Conservation (phyloP, 35 echinoderm and acorn worm species). For the Apostichopus californicus region DNA sequence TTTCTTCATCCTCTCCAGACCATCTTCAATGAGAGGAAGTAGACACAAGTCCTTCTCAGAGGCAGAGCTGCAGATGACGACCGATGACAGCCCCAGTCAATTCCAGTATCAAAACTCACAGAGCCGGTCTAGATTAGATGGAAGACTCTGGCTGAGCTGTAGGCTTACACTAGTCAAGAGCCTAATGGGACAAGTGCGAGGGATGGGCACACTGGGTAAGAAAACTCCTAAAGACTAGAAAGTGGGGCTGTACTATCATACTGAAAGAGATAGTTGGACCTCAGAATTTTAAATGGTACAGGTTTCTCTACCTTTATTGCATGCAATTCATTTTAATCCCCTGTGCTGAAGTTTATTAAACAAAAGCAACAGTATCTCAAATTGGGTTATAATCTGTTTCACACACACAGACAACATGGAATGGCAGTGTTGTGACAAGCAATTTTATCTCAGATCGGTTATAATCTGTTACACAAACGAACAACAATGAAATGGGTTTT, state of each 20-base stretch:
- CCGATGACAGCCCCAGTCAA: slow-evolving; percentile 71
- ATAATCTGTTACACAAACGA: too few relatives aligned
- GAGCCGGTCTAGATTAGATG: slow-evolving; percentile 90
- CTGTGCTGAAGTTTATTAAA: too few relatives aligned
- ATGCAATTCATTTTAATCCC: too few relatives aligned
- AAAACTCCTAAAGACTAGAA: too few relatives aligned
- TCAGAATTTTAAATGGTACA: too few relatives aligned
- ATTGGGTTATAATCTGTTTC: too few relatives aligned
- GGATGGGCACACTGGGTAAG: slow-evolving; percentile 76
- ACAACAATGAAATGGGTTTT: too few relatives aligned
- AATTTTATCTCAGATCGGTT: too few relatives aligned
- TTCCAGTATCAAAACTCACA: slow-evolving; percentile 97
- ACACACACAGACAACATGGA: too few relatives aligned
- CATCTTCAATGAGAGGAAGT: slow-evolving; percentile 95
- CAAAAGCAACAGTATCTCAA: too few relatives aligned
- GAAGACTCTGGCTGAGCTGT: slow-evolving; percentile 89
- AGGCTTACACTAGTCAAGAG: slow-evolving; percentile 83
- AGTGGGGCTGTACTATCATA: not conserved
- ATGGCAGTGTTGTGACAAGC: too few relatives aligned
- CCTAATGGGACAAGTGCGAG: slow-evolving; percentile 76
- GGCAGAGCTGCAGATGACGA: not conserved
- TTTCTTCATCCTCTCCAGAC: slow-evolving; percentile 51
- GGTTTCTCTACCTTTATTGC: too few relatives aligned
- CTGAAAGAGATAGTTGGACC: not conserved
- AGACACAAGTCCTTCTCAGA: slow-evolving; percentile 12